Base-by-base conservation (phyloP, 2,113 vertebrate species). In the Otocyon megalotis region DNA sequence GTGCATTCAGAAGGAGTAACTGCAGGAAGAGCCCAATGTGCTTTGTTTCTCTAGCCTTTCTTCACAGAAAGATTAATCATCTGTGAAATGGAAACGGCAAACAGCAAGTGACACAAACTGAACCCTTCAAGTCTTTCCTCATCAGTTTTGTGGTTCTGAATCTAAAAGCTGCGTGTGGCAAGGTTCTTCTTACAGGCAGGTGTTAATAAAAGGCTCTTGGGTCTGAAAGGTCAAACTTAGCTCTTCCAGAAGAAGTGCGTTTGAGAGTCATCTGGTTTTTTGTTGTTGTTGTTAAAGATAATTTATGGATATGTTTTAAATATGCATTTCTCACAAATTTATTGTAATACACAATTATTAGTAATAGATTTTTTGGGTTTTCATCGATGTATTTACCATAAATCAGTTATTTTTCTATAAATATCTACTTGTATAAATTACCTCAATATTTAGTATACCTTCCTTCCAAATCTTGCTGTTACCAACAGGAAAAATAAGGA, bases 1-100 rank as follows among this genome's bases (percentile, higher is more conserved):
- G 99, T 99, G 99, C 99, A 99, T 99, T 99, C 99, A 99, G 99
- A 99, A 99, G 99, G 99, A 99, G 99, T 99, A 99, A 99, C 99
- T 99, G 99, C 99, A 99, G 99, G 99, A 99, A 99, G 99, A 99
- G 99, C 99, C 98, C 99, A 99, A 99, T 99, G 99, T 98, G 99
- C 99, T 99, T 99, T 99, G 99, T 99, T 99, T 99, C 99, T 99
- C 99, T 99, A 99, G 99, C 99, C 99, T 99, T 99, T 99, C 99
- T 99, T 99, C 99, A 99, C 99, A 99, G 99, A 99, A 99, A 99
- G 99, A 99, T 99, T 99, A 99, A 99, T 99, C 99, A 99, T 99
- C 99, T 99, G 99, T 99, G 99, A 99, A 99, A 99, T 99, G 99
- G 99, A 99, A 99, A 99, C 99, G 99, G 99, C 99, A 99, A 99